phyloP scores from a whole-genome alignment of 2,888 invertebrate species.

The Nephrocerus scutellatus region DNA sequence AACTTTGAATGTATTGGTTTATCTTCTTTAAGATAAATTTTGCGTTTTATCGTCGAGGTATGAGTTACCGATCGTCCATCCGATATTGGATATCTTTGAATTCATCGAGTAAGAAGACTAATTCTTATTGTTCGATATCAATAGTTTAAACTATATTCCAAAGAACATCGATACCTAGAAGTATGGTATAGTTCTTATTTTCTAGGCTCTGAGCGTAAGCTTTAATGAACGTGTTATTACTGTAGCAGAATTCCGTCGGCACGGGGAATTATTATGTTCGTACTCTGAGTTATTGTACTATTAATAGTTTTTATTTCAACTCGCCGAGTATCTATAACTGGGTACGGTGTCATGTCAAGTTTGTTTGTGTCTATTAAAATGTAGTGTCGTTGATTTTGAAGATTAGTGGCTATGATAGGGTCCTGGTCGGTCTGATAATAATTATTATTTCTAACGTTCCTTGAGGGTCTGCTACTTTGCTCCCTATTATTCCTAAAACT shows the following conservation, averaged over 20 bases:
- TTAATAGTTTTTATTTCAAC: slow-evolving; percentile 1
- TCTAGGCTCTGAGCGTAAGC: slow-evolving; percentile 2
- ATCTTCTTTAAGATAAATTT: too few relatives aligned
- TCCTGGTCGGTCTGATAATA: slow-evolving; percentile 8
- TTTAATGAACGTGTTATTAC: slow-evolving; percentile 5
- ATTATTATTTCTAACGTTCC: not conserved
- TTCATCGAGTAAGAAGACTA: too few relatives aligned
- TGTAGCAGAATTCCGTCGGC: slow-evolving; percentile 4
- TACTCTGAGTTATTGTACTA: slow-evolving; percentile 4
- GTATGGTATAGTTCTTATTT: slow-evolving; percentile 10
- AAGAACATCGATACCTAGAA: slow-evolving; percentile 1
- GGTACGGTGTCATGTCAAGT: slow-evolving; percentile 5
- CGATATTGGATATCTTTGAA: too few relatives aligned
- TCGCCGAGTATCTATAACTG: slow-evolving; percentile 1
- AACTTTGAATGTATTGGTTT: too few relatives aligned
- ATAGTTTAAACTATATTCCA: not conserved
- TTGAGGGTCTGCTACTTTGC: slow-evolving; percentile 2
- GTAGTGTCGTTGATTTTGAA: not conserved
- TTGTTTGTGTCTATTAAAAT: slow-evolving; percentile 9
- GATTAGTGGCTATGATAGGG: not conserved
- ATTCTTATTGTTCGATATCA: not conserved
- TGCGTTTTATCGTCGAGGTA: too few relatives aligned
- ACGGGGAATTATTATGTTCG: slow-evolving; percentile 4
- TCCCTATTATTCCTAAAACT: slow-evolving; percentile 5
- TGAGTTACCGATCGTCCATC: too few relatives aligned